Base-by-base conservation (phyloP, 2,797 vertebrate genomes). In the Pelobates cultripes region DNA sequence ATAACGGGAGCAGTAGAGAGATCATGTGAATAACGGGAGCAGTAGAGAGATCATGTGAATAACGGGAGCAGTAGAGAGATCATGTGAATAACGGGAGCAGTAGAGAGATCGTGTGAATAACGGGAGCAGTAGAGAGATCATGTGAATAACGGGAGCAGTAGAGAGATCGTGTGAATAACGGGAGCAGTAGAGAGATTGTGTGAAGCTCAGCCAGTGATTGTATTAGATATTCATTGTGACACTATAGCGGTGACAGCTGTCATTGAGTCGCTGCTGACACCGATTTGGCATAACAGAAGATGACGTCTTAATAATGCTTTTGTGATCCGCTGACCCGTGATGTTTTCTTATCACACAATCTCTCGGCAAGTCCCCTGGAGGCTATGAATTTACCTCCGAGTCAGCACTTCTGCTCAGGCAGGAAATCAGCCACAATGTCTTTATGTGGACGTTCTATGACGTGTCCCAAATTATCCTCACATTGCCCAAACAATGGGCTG, bases 261-360 rank as follows among this genome's bases (percentile, higher is more conserved):
- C 51, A 82, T 51, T 51, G 47, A 70, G 13, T 4, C n/a, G 14
- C 71, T 28, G 73, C n/a, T 74, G 70, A 74, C 76, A 77, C 15
- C 41, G 64, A 43, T 60, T 70, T 44, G 17, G 66, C 66, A 75
- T 73, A 79, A 60, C 43, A 71, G 15, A 64, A 44, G 53, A 75
- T 75, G 76, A 75, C 71, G 7, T 83, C 68, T 83, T 79, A 68
- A 45, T 74, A 74, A 79, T 83, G 77, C 79, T 78, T 60, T 73
- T n/a, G 10, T 79, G 67, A 83, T 83, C 72, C 68, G 53, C 76
- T 83, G 81, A 79, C 81, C 77, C 69, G 47, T 64, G 68, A 74
- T 79, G 71, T 83, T 75, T 79, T 64, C 71, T 44, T 70, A 75
- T 83, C 64, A 69, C 17, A 40, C 45, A 82, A 77, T 66, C 70